Evolutionary conservation across 2,113 vertebrate species (phyloP), one percentile per base, ranked within the genome.

Genomic region (Paracyprichromis sp.): DNA sequence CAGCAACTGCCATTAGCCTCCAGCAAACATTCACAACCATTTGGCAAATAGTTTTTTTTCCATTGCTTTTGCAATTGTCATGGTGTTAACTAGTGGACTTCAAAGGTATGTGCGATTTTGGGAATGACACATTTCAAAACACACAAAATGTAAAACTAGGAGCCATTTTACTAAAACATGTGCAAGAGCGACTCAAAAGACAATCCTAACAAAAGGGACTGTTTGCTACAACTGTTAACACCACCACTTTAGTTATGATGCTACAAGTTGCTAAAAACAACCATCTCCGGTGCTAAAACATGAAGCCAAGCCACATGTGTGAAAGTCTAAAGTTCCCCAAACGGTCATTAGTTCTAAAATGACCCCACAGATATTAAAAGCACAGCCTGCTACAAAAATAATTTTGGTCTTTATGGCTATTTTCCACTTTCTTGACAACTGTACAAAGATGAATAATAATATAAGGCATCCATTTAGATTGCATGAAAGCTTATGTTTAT

Each of bases 321-420:
- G 2, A 76, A 76, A 47, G 26, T 12, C 24, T 1, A 45, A 76
- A 50, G 71, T 76, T 76, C 43, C 43, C 6, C 9, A 50, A 76
- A 50, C 1, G 2, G 43, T 76, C 71, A 50, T 47, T 76, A 47
- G 24, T 12, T 47, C 9, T 29, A 12, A 76, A 76, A 50, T 29
- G 2, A 50, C 24, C 9, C 24, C 71, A 76, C 16, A 50, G 71
- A 50, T 50, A 12, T 31, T 78, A 50, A 78, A 76, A 78, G 43
- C 24, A 50, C 6, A 76, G 14, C 24, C 16, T 78, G 71, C 16
- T 40, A 40, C 12, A 47, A 31, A 47, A 76, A 47, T 7, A 17
- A 16, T 29, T 73, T 73, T 50, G 43, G 43, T 50, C 24, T 78
- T 43, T 78, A 78, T 50, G 26, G 24, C 16, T 76, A 76, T 47